Evolutionary conservation across 1,140 invertebrate genomes (phyloP).

Genomic region (Drosophila ironensis): DNA sequence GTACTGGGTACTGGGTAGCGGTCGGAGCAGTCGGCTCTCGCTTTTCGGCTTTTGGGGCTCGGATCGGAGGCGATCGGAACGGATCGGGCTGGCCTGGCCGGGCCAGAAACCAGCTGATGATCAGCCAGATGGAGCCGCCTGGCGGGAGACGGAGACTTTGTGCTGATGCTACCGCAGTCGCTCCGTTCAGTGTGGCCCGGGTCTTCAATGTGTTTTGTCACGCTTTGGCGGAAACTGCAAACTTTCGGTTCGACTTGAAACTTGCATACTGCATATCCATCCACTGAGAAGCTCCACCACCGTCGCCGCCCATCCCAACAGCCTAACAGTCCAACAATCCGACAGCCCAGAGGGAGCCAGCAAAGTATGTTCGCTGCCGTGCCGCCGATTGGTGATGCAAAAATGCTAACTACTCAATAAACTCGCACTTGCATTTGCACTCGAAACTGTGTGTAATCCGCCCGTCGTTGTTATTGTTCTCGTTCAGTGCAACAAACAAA

Average conservation of each 20-base stretch:
- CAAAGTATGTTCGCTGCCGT: constrained; percentile 57
- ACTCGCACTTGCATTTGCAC: not conserved
- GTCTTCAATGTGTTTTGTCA: constrained; percentile 79
- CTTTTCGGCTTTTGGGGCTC: constrained; percentile 41
- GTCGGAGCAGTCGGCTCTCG: too few species aligned
- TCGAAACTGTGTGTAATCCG: constrained; percentile 19
- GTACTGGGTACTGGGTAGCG: too few species aligned
- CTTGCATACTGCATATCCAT: not conserved
- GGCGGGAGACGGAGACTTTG: constrained; percentile 66
- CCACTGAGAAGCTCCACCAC: not conserved
- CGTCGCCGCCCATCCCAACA: not conserved
- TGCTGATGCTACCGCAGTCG: constrained; percentile 73
- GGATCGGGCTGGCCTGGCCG: not conserved
- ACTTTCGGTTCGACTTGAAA: constrained; percentile 22
- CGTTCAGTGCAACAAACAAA: constrained; percentile 43
- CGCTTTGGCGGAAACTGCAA: constrained; percentile 59
- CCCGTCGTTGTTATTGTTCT: constrained; percentile 29
- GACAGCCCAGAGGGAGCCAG: constrained; percentile 1
- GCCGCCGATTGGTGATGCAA: constrained; percentile 47
- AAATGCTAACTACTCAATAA: constrained; percentile 20
- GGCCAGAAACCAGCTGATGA: constrained; percentile 66
- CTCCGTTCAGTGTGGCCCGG: constrained; percentile 77
- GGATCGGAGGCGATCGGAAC: constrained; percentile 19
- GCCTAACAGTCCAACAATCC: not conserved
- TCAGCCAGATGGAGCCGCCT: constrained; percentile 27